Base-by-base conservation (phyloP, 2,888 invertebrate genomes). In the Cheilosia grossa region DNA sequence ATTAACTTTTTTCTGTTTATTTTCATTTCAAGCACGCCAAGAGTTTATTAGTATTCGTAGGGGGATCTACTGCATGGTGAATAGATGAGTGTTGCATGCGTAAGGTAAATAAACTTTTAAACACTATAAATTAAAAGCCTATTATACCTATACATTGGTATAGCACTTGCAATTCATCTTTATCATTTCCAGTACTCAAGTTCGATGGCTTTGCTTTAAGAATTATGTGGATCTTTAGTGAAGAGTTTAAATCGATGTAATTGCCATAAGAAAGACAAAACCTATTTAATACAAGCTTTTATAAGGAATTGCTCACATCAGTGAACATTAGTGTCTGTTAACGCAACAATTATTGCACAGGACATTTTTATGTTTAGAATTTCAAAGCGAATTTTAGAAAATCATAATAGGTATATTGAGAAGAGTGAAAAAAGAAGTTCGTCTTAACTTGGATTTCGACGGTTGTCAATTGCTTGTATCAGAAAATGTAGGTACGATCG, bases 1-100 rank as follows among this genome's bases (percentile, higher is more conserved):
- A 82, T 72, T 66, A 61, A 42, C 42, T 42, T 42, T 56, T 73
- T 82, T 58, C 33, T 63, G 47, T 74, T 64, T 63, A 40, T 66
- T 72, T 63, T 63, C 54, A 19, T 33, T 73, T 56, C 9, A 56
- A 37, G 73, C 63, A 44, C 54, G n/a, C 2, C 17, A 37, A 56
- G 40, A 44, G 53, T 75, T 75, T 59, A 75, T 75, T 75, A 67
- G 58, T 58, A 66, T 67, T 66, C 66, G 21, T 42, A 37, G 58
- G 24, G 58, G 51, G 51, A 58, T 58, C 54, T 58, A 7, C 27
- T 19, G 47, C 47, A 33, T 42, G 40, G n/a, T 61, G 53, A 61
- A 53, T 27, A 42, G 53, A 66, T 66, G 53, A 33, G 53, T 53
- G 51, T n/a, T 33, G 21, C 24, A 17, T 51, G 24, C 17, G 53